Percentiles rank a stretch among this genome's conserved stretches.
Evolutionary conservation across 2,888 invertebrate species (phyloP).

Genomic region (Ecdyonurus torrentis): DNA sequence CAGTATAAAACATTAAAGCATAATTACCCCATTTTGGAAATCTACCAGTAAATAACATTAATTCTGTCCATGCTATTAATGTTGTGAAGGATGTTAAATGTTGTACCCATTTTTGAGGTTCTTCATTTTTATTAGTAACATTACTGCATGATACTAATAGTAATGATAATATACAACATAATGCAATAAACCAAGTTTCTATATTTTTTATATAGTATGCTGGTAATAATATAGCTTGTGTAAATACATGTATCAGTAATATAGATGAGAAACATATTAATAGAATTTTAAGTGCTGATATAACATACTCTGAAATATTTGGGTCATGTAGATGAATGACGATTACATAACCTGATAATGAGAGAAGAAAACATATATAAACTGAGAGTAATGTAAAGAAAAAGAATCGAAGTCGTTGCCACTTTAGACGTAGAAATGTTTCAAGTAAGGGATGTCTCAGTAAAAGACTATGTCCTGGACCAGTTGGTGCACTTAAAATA

Average conservation of each 20-base stretch:
- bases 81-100: conserved; percentile 35
- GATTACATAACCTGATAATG: conserved; percentile 31
- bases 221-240: conserved; percentile 33
- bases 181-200: conserved; percentile 33
- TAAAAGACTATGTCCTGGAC: conserved; percentile 15
- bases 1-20: conserved; percentile 36
- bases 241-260: conserved; percentile 31
- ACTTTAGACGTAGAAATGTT: conserved; percentile 37
- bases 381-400: conserved; percentile 34
- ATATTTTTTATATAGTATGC: conserved; percentile 33
- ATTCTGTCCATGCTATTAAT: conserved; percentile 36
- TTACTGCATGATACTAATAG: neutral
- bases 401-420: conserved; percentile 35
- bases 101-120: conserved; percentile 20
- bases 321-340: neutral
- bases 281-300: neutral
- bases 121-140: neutral
- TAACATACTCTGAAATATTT: neutral
- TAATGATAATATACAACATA: neutral
- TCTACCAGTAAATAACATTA: conserved; percentile 36
- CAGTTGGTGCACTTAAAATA: conserved; percentile 21
- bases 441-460: conserved; percentile 38
- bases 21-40: conserved; percentile 36
- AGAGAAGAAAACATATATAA: conserved; percentile 32
- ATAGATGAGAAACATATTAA: conserved; percentile 1